Percentiles rank a stretch among this genome's conserved stretches.
phyloP scores from a whole-genome alignment of 2,797 vertebrate species.

The Danio albolineatus region DNA sequence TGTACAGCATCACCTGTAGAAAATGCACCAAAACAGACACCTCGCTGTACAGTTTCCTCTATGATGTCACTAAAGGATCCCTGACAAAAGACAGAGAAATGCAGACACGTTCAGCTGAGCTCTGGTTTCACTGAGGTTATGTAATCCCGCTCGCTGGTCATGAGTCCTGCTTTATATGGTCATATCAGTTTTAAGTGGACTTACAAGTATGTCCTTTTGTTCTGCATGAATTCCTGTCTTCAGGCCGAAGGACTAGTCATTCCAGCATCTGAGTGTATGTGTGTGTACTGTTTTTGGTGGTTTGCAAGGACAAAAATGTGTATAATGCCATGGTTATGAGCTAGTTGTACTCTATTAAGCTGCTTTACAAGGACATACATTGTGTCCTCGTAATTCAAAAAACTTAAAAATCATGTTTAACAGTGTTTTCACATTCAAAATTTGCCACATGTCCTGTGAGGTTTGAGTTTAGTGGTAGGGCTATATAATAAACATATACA shows the following conservation, averaged over 20 bases:
- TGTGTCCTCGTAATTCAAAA: too few relatives aligned
- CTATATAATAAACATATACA: too few relatives aligned
- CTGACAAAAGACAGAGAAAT: constrained; percentile 47
- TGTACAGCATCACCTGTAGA: not conserved
- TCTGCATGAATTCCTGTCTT: constrained; percentile 40
- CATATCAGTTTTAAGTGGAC: constrained; percentile 56
- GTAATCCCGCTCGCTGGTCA: constrained; percentile 19
- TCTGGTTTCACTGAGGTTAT: constrained; percentile 52
- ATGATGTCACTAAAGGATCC: constrained; percentile 33
- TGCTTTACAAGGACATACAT: too few relatives aligned
- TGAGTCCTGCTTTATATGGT: constrained; percentile 61
- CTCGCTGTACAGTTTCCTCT: constrained; percentile 22
- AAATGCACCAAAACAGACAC: not conserved
- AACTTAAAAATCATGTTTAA: too few relatives aligned
- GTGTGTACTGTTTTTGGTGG: too few relatives aligned
- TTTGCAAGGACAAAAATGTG: too few relatives aligned
- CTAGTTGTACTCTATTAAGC: too few relatives aligned
- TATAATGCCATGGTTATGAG: too few relatives aligned
- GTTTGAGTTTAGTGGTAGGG: too few relatives aligned
- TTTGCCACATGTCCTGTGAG: too few relatives aligned
- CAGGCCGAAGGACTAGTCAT: constrained; percentile 3
- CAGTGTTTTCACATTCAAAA: too few relatives aligned
- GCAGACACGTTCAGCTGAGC: constrained; percentile 34
- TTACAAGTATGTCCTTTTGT: constrained; percentile 60
- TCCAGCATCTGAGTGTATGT: not conserved